Percentiles rank a stretch among this genome's conserved stretches.
phyloP scores from a whole-genome alignment of 2,888 invertebrate species.

The Atrina japonica region DNA sequence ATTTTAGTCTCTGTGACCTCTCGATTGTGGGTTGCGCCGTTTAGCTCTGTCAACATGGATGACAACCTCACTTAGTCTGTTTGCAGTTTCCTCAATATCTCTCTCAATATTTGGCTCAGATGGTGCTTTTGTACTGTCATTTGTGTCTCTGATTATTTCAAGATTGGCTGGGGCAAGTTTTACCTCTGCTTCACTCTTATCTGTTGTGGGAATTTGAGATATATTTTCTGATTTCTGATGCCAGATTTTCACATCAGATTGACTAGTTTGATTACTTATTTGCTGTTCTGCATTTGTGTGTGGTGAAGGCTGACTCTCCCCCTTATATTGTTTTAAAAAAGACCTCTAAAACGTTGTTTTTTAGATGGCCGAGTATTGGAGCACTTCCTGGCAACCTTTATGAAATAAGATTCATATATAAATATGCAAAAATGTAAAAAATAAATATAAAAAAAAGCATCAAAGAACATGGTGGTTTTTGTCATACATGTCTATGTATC shows the following conservation, averaged over 20 bases:
- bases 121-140: neutral
- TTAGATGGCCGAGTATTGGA: no score
- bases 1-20: conserved; percentile 8
- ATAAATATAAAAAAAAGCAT: no score
- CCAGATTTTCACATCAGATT: no score
- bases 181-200: neutral
- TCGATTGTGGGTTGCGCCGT: no score
- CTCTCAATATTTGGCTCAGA: conserved; percentile 3
- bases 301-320: no score
- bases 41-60: conserved; percentile 24
- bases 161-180: neutral
- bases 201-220: no score
- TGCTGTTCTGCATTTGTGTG: no score
- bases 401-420: neutral
- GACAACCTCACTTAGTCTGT: neutral
- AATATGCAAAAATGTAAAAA: neutral
- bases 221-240: no score
- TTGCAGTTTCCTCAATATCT: neutral
- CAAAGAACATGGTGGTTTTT: no score
- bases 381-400: neutral
- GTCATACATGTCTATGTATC: no score
- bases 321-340: no score
- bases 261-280: no score
- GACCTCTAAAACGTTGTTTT: neutral
- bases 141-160: neutral